Percentiles rank a stretch among this genome's conserved stretches.
Conservation (phyloP, 2,797 vertebrate species). For the Microctenopoma steveboyesi region DNA sequence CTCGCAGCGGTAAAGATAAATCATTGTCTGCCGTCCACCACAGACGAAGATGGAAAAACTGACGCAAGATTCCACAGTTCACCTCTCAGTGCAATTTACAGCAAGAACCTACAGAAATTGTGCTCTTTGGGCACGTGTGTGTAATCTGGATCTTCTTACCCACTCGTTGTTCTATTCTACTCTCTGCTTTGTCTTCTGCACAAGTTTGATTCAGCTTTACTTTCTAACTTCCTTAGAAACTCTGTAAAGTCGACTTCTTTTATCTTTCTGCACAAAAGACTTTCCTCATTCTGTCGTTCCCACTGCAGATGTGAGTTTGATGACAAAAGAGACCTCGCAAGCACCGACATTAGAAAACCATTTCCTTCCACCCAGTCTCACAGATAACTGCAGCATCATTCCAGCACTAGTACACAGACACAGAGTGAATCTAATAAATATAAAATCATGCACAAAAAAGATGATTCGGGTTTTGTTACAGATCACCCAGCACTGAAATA, state of each 20-base stretch:
- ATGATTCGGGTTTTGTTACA: slow-evolving; percentile 20
- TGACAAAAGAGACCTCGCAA: slow-evolving; percentile 49
- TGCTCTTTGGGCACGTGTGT: slow-evolving; percentile 33
- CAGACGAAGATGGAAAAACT: slow-evolving; percentile 79
- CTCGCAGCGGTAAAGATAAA: slow-evolving; percentile 74
- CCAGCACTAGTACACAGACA: slow-evolving; percentile 25
- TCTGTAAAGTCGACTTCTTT: slow-evolving; percentile 25
- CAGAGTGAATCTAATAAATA: slow-evolving; percentile 29
- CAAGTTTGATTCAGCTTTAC: slow-evolving; percentile 18
- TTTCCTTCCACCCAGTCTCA: slow-evolving; percentile 31
- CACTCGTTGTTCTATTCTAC: neutral
- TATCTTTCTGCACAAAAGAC: slow-evolving; percentile 15
- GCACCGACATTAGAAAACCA: slow-evolving; percentile 41
- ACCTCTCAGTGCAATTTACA: slow-evolving; percentile 64
- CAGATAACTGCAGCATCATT: slow-evolving; percentile 24
- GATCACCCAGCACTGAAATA: slow-evolving; percentile 4
- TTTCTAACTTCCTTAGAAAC: slow-evolving; percentile 15
- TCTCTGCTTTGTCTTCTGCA: slow-evolving; percentile 1
- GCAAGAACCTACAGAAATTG: slow-evolving; percentile 37
- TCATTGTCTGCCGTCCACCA: slow-evolving; percentile 69
- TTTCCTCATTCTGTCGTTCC: slow-evolving; percentile 38
- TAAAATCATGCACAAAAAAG: slow-evolving; percentile 16
- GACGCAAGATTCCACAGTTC: slow-evolving; percentile 70
- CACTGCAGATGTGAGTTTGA: slow-evolving; percentile 29
- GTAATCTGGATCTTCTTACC: slow-evolving; percentile 28